These are phyloP conservation scores for Cygnus atratus DNA, from an alignment of 2,113 vertebrate genomes.

Conservation along the genomic window DNA sequence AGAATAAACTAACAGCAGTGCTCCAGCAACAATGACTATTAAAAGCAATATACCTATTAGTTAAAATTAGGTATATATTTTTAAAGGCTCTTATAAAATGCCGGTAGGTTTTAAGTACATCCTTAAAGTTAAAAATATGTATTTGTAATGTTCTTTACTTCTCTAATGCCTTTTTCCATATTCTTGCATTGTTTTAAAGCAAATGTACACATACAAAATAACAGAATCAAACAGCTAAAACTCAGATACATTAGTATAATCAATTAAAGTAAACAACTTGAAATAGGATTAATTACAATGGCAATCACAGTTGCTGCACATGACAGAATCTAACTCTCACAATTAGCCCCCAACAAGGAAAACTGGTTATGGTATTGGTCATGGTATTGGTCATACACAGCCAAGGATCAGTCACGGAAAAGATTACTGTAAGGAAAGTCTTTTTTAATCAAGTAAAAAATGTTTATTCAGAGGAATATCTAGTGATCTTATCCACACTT, in stretches of 20 bases:
- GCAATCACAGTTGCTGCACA: neutral
- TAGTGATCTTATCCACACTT: neutral
- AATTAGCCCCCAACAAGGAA: neutral
- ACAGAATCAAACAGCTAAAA: neutral
- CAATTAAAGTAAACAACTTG: neutral
- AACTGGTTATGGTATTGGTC: neutral
- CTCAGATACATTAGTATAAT: neutral
- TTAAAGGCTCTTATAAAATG: neutral
- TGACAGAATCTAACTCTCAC: neutral
- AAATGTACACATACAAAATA: neutral
- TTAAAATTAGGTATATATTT: neutral
- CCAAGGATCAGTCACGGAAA: neutral
- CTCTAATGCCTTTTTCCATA: neutral
- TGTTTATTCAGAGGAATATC: neutral
- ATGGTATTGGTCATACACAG: neutral
- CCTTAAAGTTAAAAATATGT: neutral
- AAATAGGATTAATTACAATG: constrained; percentile 19
- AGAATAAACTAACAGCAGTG: neutral
- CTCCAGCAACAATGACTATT: neutral
- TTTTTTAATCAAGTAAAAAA: neutral
- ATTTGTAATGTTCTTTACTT: neutral
- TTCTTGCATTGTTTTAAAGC: neutral
- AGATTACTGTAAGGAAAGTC: neutral
- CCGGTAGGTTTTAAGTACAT: neutral
- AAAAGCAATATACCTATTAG: neutral